Base-by-base conservation (phyloP, 2,888 invertebrate genomes). In the Aspidiotus destructor region DNA sequence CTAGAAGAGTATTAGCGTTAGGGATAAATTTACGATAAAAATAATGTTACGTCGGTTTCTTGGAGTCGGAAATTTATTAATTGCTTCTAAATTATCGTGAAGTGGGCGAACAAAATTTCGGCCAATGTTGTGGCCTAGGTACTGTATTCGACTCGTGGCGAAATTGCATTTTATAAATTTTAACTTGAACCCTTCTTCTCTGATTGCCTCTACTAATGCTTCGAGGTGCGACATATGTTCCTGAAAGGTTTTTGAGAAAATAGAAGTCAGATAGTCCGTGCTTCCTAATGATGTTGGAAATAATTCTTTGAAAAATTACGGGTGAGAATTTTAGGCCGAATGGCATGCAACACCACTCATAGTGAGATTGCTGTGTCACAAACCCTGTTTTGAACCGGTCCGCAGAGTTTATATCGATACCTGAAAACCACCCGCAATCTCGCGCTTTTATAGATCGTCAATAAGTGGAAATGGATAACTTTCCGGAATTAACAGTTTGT, bases 391-490 rank as follows among this genome's bases (percentile, higher is more conserved):
- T 68, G 17, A 42, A 40, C 10, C 68, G 44, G 15, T 68, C 68
- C 44, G 60, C 58, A 52, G 13, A 28, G 70, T 76, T 77, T 68
- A 76, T 74, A 58, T 77, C 76, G 0, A 77, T 55, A n/a, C 73
- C 75, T n/a, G 75, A 70, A 68, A 75, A 76, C 71, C 70, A 75
- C 58, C 73, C 73, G 62, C 75, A 76, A 63, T 75, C 74, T 72
- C 72, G 72, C 8, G 75, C 65, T 74, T 55, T 10, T 8, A 15
- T 55, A 16, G 44, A 42, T 58, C 65, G 13, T 64, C 64, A 54
- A 64, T 64, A 6, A 54, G 55, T 8, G 64, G 64, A 41, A 64
- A 54, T 13, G 65, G 58, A 41, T 65, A 58, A 42, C 58, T 65
- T 44, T 65, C 10, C 7, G 65, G 58, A 42, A 58, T 44, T 6